Conservation (phyloP, 2,113 vertebrate genomes). For the Alces alces region DNA sequence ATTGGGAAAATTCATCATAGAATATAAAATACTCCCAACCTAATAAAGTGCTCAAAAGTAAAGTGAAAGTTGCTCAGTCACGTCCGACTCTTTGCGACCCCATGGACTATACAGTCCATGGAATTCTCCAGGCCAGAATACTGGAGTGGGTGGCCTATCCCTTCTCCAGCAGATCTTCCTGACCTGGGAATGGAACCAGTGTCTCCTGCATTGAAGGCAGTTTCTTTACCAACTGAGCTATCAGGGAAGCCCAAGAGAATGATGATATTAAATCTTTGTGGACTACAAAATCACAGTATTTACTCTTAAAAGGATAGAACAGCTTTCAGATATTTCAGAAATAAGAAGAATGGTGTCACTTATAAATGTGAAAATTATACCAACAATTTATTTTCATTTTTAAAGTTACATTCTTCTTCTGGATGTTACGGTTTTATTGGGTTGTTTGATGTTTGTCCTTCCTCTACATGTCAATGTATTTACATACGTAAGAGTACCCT, state of each 20-base stretch:
- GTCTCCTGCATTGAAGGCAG: neutral
- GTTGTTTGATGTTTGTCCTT: neutral
- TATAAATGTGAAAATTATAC: neutral
- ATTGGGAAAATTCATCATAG: neutral
- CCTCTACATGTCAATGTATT: neutral
- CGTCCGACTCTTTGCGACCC: neutral
- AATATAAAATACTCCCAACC: neutral
- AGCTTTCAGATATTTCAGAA: constrained; percentile 5
- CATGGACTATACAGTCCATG: neutral
- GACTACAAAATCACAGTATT: neutral
- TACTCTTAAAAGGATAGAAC: neutral
- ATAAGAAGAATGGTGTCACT: neutral
- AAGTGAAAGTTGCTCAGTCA: neutral
- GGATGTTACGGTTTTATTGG: neutral
- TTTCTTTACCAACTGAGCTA: neutral
- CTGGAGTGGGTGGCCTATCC: neutral
- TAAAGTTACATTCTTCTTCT: neutral
- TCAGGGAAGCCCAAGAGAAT: neutral
- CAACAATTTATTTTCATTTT: neutral
- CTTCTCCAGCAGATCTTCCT: neutral
- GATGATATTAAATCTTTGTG: constrained; percentile 6
- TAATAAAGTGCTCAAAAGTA: constrained; percentile 25
- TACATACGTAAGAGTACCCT: neutral
- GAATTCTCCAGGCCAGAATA: neutral
- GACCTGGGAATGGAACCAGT: neutral